These are phyloP conservation scores for Podarcis cretensis DNA, from an alignment of 2,113 vertebrate species.

Conservation along the genomic window DNA sequence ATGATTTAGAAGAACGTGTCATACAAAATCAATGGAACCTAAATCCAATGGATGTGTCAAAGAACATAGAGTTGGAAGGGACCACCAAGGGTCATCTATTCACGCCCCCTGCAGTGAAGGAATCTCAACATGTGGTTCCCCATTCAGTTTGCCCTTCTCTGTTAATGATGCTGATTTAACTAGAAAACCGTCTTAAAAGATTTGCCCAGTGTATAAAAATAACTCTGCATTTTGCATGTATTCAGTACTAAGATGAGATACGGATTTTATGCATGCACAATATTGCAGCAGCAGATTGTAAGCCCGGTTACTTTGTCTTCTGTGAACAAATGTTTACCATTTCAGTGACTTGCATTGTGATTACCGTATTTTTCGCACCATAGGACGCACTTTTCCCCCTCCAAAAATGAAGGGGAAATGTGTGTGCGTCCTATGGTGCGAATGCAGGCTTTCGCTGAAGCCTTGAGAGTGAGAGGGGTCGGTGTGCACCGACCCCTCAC, in stretches of 20 bases:
- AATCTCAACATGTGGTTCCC: no score
- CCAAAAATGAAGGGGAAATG: no score
- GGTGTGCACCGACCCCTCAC: no score
- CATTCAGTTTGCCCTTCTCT: background rate
- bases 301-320: conserved; percentile 33
- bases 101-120: no score
- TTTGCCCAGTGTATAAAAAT: background rate
- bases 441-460: no score
- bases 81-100: no score
- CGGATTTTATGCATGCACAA: background rate
- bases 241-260: background rate
- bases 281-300: conserved; percentile 6
- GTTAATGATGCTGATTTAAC: background rate
- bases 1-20: background rate
- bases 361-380: no score
- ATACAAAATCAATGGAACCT: background rate
- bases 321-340: conserved; percentile 19
- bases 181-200: background rate
- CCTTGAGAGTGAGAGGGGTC: no score
- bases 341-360: conserved; percentile 24
- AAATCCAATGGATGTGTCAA: background rate
- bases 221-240: background rate
- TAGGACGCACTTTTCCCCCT: no score
- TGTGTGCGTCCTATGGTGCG: no score
- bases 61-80: no score